Conservation (phyloP, 2,888 invertebrate genomes). For the Tetragonula carbonaria region DNA sequence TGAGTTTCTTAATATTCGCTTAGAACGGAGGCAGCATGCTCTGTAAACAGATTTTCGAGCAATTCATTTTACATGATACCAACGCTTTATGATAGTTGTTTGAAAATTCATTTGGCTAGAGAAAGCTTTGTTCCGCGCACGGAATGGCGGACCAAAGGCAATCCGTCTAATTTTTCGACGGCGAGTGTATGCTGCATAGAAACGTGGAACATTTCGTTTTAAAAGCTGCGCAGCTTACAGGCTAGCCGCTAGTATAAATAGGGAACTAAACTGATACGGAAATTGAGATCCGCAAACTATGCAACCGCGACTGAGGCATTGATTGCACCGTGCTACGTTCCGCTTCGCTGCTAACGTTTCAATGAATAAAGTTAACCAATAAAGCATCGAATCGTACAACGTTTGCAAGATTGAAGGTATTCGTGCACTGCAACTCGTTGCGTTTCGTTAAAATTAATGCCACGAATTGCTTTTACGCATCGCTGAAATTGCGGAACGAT, state of each 20-base stretch:
- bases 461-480: slow-evolving; percentile 26
- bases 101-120: too few relatives aligned
- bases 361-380: slow-evolving; percentile 77
- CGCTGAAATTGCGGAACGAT: slow-evolving; percentile 1
- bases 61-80: neutral
- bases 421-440: slow-evolving; percentile 8
- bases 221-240: slow-evolving; percentile 39
- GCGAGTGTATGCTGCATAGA: neutral
- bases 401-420: slow-evolving; percentile 52
- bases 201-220: slow-evolving; percentile 37
- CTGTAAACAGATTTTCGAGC: neutral
- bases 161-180: slow-evolving; percentile 24
- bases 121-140: too few relatives aligned
- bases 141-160: neutral
- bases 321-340: slow-evolving; percentile 60
- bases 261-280: slow-evolving; percentile 60
- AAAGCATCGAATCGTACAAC: slow-evolving; percentile 68
- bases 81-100: neutral
- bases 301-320: slow-evolving; percentile 67
- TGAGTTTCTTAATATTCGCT: neutral
- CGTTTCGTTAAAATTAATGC: slow-evolving; percentile 51
- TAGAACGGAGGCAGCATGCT: neutral
- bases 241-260: slow-evolving; percentile 44
- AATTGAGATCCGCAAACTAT: slow-evolving; percentile 71
- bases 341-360: slow-evolving; percentile 65